Evolutionary conservation across 2,888 invertebrate genomes (phyloP).

Genomic region (Nesidiocoris tenuis): DNA sequence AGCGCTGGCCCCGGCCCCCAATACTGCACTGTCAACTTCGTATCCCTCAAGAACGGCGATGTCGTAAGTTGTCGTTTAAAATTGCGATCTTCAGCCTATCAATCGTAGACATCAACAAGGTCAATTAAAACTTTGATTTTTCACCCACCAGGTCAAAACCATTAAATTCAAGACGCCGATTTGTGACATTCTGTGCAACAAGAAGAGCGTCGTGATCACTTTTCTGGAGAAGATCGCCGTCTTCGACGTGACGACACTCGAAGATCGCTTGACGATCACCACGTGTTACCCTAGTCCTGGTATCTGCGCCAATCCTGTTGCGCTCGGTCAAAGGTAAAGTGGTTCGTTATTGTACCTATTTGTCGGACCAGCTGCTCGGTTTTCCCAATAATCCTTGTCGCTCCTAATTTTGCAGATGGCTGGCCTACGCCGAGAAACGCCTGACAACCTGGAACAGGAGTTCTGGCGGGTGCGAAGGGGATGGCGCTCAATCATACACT

Average conservation of each 20-base stretch:
- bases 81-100: no score
- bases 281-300: conserved; percentile 88
- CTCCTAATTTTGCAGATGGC: conserved; percentile 56
- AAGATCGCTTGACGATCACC: conserved; percentile 82
- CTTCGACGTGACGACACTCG: conserved; percentile 84
- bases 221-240: conserved; percentile 88
- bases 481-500: conserved; percentile 84
- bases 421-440: conserved; percentile 76
- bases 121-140: neutral
- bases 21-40: conserved; percentile 77
- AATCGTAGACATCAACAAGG: no score
- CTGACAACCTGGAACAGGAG: conserved; percentile 74
- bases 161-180: conserved; percentile 91
- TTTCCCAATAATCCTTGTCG: no score
- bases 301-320: conserved; percentile 75
- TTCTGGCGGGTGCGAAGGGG: conserved; percentile 76
- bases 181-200: conserved; percentile 84
- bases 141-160: conserved; percentile 68
- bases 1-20: conserved; percentile 74
- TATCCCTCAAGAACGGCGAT: conserved; percentile 80
- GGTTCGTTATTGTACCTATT: neutral
- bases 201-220: conserved; percentile 80
- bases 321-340: conserved; percentile 72
- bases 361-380: no score
- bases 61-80: conserved; percentile 62